These are phyloP conservation scores for Silurus meridionalis DNA, from an alignment of 2,113 vertebrate species.

Conservation along the genomic window DNA sequence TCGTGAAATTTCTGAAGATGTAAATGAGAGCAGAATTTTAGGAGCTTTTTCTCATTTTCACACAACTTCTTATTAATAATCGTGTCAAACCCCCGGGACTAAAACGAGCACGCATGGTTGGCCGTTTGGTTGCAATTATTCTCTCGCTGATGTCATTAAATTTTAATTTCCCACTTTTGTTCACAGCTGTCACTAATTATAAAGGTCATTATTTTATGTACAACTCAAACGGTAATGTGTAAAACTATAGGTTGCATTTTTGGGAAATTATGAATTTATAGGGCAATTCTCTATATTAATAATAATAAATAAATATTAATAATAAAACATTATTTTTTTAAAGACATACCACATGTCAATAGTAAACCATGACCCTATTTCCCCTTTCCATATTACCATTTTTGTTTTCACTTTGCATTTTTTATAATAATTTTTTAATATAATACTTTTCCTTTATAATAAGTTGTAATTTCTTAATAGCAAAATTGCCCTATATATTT, in stretches of 20 bases:
- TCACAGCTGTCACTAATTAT: background rate
- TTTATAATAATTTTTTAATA: background rate
- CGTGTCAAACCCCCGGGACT: background rate
- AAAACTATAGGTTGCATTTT: background rate
- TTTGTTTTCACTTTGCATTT: background rate
- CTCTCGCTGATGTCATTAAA: background rate
- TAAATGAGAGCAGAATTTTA: background rate
- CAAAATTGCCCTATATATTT: too few species aligned
- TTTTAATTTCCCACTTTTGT: background rate
- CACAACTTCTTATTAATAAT: constrained; percentile 3
- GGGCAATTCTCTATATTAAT: background rate
- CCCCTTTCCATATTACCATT: background rate
- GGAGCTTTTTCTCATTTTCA: background rate
- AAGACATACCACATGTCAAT: background rate
- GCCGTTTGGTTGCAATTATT: background rate
- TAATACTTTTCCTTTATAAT: background rate
- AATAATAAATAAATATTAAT: background rate
- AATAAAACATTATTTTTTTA: background rate
- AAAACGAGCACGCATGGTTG: background rate
- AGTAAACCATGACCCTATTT: background rate
- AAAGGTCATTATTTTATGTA: too few species aligned
- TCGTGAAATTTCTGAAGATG: background rate
- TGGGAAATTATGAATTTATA: background rate
- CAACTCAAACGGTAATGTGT: background rate
- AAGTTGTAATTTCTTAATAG: too few species aligned